Evolutionary conservation across 23 tunicate genomes (phyloP).

Genomic region (Ascidia mentula): DNA sequence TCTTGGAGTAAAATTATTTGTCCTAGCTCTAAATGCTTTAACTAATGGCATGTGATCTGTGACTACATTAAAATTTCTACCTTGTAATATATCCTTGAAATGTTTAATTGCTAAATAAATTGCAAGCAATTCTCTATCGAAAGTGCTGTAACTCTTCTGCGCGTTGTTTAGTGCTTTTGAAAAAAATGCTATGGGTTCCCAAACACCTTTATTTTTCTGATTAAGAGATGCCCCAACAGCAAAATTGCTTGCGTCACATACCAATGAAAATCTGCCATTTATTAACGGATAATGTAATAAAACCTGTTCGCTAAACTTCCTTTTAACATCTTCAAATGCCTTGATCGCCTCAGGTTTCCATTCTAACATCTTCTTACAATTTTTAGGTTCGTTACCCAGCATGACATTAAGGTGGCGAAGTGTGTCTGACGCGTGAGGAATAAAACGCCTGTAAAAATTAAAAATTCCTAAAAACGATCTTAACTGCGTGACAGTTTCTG

Average conservation of each 20-base stretch:
- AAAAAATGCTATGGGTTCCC: constrained; percentile 24
- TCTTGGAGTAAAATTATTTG: constrained; percentile 1
- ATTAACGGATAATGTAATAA: constrained; percentile 14
- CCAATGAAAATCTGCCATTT: constrained; percentile 15
- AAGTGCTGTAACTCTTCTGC: neutral
- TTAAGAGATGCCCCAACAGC: constrained; percentile 17
- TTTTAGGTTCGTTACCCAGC: neutral
- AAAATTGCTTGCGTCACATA: neutral
- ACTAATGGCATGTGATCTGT: constrained; percentile 21
- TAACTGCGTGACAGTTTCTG: constrained; percentile 8
- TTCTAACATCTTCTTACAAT: neutral
- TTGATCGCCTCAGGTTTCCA: constrained; percentile 5
- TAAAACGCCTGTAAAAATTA: constrained; percentile 20
- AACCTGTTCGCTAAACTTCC: constrained; percentile 7
- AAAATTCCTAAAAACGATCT: neutral
- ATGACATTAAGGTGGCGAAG: constrained; percentile 18
- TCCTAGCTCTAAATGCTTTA: constrained; percentile 3
- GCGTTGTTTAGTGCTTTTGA: neutral
- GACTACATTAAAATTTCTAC: constrained; percentile 6
- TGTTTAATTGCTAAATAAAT: constrained; percentile 4
- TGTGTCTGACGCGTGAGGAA: constrained; percentile 10
- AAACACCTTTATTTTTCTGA: constrained; percentile 9
- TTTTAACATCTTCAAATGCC: constrained; percentile 20
- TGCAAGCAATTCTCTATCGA: constrained; percentile 27
- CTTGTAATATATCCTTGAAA: constrained; percentile 15